Evolutionary conservation across 1,140 invertebrate species (phyloP).

Genomic region (Cotesia vestalis): DNA sequence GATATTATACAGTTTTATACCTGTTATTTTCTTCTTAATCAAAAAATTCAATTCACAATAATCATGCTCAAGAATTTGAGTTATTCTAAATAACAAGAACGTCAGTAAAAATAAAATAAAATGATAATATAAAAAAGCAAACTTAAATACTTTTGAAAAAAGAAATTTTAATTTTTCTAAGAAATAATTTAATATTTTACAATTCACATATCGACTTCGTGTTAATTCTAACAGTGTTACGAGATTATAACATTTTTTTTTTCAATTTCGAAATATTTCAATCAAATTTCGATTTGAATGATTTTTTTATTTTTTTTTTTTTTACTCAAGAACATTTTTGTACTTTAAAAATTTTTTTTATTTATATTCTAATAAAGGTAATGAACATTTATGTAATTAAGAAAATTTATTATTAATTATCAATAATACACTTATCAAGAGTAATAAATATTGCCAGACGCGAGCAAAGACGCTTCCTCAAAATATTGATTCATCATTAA

Average conservation of each 20-base stretch:
- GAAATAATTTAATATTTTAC: constrained; percentile 35
- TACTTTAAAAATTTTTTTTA: background rate
- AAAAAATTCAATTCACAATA: too few species aligned
- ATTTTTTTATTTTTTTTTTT: background rate
- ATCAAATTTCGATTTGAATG: background rate
- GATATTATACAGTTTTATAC: too few species aligned
- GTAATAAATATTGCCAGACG: constrained; percentile 3
- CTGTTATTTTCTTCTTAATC: too few species aligned
- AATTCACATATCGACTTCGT: constrained; percentile 32
- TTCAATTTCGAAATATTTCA: background rate
- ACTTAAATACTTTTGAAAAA: constrained; percentile 28
- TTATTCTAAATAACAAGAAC: too few species aligned
- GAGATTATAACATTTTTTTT: constrained; percentile 17
- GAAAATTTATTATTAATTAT: background rate
- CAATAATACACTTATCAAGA: too few species aligned
- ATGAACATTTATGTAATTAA: background rate
- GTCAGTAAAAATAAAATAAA: constrained; percentile 3
- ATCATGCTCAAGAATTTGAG: too few species aligned
- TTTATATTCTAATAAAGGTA: background rate
- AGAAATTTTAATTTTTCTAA: constrained; percentile 24
- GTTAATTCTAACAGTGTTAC: constrained; percentile 15
- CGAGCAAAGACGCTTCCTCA: constrained; percentile 4
- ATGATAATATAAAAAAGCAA: constrained; percentile 6
- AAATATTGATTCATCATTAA: background rate
- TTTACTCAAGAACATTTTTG: background rate